Conservation (phyloP, 1,140 invertebrate genomes). For the Conus ventricosus region DNA sequence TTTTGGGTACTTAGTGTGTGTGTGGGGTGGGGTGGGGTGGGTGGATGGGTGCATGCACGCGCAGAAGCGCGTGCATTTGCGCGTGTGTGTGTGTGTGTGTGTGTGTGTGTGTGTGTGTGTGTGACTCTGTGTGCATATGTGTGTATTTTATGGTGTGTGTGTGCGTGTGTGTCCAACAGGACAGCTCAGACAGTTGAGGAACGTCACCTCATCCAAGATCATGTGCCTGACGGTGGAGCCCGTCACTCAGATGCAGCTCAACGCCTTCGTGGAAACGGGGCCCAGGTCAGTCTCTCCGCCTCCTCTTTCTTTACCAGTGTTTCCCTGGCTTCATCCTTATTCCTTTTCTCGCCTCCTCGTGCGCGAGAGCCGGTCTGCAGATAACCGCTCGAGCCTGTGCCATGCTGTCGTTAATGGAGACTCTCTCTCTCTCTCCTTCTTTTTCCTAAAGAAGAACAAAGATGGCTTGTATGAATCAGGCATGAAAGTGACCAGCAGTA, state of each 20-base stretch:
- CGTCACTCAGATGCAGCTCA: neutral
- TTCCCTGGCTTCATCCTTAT: neutral
- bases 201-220: neutral
- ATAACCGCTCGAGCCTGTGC: too few relatives aligned
- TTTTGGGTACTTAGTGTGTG: neutral
- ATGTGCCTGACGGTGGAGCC: neutral
- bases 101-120: neutral
- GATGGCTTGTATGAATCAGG: too few relatives aligned
- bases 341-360: too few relatives aligned
- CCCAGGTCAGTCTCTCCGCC: neutral
- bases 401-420: too few relatives aligned
- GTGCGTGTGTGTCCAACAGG: neutral
- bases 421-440: constrained; percentile 27
- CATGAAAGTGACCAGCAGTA: too few relatives aligned
- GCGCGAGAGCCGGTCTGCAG: neutral
- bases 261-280: neutral
- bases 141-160: too few relatives aligned
- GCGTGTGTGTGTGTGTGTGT: neutral
- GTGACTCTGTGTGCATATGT: too few relatives aligned
- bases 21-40: neutral
- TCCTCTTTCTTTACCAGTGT: too few relatives aligned
- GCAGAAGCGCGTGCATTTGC: too few relatives aligned
- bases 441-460: too few relatives aligned
- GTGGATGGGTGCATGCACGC: too few relatives aligned
- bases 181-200: neutral